Conservation (phyloP, 2,888 invertebrate species). For the Trissonchulus latispiculum region DNA sequence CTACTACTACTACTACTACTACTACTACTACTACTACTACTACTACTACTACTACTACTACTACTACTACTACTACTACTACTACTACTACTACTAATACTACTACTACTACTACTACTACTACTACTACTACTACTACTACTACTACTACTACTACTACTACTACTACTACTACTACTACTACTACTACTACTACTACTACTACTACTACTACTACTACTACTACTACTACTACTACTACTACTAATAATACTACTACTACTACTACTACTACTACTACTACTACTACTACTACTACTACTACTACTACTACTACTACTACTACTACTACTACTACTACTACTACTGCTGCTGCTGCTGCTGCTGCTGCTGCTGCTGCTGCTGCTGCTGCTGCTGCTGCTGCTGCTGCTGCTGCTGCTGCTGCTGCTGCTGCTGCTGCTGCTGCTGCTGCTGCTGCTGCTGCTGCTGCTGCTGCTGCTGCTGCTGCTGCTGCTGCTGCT, state of each 20-base stretch:
- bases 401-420: constrained; percentile 8
- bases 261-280: too few species aligned
- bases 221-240: constrained; percentile 16
- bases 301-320: constrained; percentile 16
- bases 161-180: constrained; percentile 16
- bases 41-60: too few species aligned
- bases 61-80: too few species aligned
- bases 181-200: constrained; percentile 14
- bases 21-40: too few species aligned
- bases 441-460: background rate
- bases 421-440: constrained; percentile 10
- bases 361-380: constrained; percentile 8
- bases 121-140: too few species aligned
- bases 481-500: background rate
- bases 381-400: constrained; percentile 10
- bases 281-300: constrained; percentile 16
- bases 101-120: too few species aligned
- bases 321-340: constrained; percentile 19
- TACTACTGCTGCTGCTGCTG: constrained; percentile 18
- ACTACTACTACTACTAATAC: too few species aligned
- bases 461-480: constrained; percentile 6
- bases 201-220: constrained; percentile 18
- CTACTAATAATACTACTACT: too few species aligned
- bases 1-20: background rate
- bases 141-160: background rate